Base-by-base conservation (phyloP, 2,888 invertebrate genomes). In the Oligia fasciuncula region DNA sequence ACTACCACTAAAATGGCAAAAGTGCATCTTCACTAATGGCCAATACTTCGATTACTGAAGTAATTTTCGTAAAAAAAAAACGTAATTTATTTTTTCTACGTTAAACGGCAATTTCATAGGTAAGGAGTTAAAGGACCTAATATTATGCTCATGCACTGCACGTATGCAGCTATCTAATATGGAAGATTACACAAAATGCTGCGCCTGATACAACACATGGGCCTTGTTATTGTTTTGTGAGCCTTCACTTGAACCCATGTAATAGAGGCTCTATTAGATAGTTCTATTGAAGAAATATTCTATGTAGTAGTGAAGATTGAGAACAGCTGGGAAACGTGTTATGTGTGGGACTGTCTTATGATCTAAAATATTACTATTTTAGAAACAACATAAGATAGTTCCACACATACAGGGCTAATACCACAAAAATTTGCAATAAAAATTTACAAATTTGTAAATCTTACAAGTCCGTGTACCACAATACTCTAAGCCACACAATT, bases 171-270 rank as follows among this genome's bases (percentile, higher is more conserved):
- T 46, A 46, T 72, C 70, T 79, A 70, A 80, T 70, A 84, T 62
- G 54, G 79, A 60, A 74, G n/a, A 72, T 73, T 73, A 82, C 73
- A 83, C 79, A 78, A 78, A 78, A 70, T 17, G 17, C 75, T 40
- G 40, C 46, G n/a, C 76, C 65, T 67, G 63, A 75, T 72, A 85
- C 77, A 76, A 71, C 17, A 60, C 54, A 35, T 8, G 63, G 69
- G 19, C 65, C 65, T 51, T 73, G 76, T 80, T 43, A 49, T 49
- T 57, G 46, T 82, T 73, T 73, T 79, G 43, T 73, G 62, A 62
- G 63, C 68, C 62, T 69, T 65, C 29, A 73, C 54, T 83, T 70
- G 40, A 66, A 65, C 69, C 49, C n/a, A 49, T 65, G n/a, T 80
- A 79, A 83, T 46, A 54, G 4, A 57, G 65, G 14, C 40, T 60